A percentile compares a stretch with the other conserved stretches of the same genome.
Conservation (phyloP, 1,140 invertebrate genomes). For the Drosophila asahinai region DNA sequence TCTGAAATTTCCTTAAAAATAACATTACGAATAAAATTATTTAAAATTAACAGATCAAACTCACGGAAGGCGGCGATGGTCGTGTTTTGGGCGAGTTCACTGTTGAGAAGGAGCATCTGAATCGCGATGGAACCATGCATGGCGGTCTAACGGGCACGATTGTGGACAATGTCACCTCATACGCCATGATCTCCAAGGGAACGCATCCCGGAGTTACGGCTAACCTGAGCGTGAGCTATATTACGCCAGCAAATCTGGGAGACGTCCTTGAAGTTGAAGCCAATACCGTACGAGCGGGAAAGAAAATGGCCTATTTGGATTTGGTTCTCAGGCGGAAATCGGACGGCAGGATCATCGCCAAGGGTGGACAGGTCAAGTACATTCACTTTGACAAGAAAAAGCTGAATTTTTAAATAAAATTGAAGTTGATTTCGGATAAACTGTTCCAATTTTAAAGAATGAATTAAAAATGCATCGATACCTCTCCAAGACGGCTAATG, state of each 20-base stretch:
- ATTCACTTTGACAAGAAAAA: conserved; percentile 83
- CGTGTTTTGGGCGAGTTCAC: conserved; percentile 87
- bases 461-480: not conserved
- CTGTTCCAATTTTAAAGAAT: not conserved
- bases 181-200: conserved; percentile 90
- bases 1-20: not conserved
- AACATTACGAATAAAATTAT: not conserved
- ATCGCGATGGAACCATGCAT: conserved; percentile 91
- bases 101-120: conserved; percentile 91
- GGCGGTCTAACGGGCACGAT: conserved; percentile 93
- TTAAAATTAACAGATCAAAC: conserved; percentile 45
- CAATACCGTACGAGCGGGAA: conserved; percentile 91
- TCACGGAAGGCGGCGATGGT: conserved; percentile 63
- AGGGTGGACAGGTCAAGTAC: conserved; percentile 93
- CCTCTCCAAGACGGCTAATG: too few relatives aligned
- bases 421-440: too few relatives aligned
- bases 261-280: conserved; percentile 92
- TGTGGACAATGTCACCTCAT: conserved; percentile 93
- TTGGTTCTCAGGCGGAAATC: conserved; percentile 91
- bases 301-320: conserved; percentile 92
- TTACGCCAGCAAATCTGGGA: conserved; percentile 91
- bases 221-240: conserved; percentile 90
- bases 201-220: conserved; percentile 90
- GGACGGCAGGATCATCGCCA: conserved; percentile 90
- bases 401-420: not conserved